These are phyloP conservation scores for Paradisaea rubra DNA, from an alignment of 2,113 vertebrate species.

Conservation along the genomic window DNA sequence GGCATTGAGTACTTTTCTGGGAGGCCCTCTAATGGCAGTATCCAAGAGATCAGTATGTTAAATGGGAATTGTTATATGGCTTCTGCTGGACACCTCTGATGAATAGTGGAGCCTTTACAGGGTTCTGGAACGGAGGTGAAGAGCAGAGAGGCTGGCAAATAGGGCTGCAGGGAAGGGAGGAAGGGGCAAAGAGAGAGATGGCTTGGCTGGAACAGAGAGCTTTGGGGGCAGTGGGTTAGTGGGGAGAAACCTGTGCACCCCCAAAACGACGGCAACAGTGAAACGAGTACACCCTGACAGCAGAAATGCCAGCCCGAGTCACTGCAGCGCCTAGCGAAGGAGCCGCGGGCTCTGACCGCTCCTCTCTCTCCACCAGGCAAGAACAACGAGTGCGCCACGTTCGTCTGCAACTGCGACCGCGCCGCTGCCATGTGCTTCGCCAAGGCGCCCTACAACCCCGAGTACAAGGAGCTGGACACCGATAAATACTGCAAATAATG, in stretches of 20 bases:
- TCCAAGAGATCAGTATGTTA: background rate
- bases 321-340: rapidly evolving
- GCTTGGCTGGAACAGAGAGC: background rate
- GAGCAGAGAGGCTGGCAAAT: background rate
- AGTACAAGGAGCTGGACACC: constrained; percentile 46
- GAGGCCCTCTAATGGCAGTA: background rate
- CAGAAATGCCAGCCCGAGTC: background rate
- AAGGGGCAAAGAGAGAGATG: too few relatives aligned
- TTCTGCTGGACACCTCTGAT: rapidly evolving
- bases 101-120: rapidly evolving
- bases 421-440: constrained; percentile 80
- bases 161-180: background rate
- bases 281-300: rapidly evolving
- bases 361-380: constrained; percentile 54
- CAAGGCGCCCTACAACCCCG: constrained; percentile 55
- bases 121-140: rapidly evolving
- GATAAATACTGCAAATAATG: constrained; percentile 51
- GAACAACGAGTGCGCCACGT: constrained; percentile 73
- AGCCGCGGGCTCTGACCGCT: background rate
- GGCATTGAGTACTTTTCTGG: background rate
- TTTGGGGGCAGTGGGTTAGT: rapidly evolving
- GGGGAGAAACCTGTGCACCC: background rate
- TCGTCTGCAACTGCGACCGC: constrained; percentile 85
- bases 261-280: rapidly evolving
- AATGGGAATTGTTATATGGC: rapidly evolving